Percentiles rank a stretch among this genome's conserved stretches.
These are phyloP conservation scores for Wasmannia auropunctata DNA, from an alignment of 1,140 invertebrate species.

Conservation along the genomic window DNA sequence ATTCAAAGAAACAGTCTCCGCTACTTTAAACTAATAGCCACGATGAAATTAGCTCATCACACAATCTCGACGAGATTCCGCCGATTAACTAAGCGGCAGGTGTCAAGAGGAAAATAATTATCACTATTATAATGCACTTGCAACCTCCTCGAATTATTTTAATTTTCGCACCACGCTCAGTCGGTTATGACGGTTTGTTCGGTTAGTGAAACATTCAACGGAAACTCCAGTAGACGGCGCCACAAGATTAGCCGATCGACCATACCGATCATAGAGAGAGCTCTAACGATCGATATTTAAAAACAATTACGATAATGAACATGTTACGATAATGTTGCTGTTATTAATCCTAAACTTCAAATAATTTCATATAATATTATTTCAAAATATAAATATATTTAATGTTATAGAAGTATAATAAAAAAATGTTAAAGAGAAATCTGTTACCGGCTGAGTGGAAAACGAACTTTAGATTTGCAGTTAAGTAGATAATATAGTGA, in stretches of 20 bases:
- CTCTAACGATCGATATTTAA: not conserved
- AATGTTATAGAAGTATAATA: not conserved
- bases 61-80: constrained; percentile 10
- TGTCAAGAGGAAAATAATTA: constrained; percentile 49
- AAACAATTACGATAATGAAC: too few relatives aligned
- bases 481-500: constrained; percentile 27
- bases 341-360: not conserved
- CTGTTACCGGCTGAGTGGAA: constrained; percentile 50
- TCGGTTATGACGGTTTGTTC: constrained; percentile 35
- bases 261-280: constrained; percentile 60
- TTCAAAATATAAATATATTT: not conserved
- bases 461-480: constrained; percentile 22
- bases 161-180: constrained; percentile 41
- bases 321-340: too few relatives aligned
- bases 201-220: not conserved
- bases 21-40: constrained; percentile 30
- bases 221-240: constrained; percentile 29
- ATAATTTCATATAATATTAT: not conserved
- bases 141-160: not conserved
- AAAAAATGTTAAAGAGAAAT: not conserved
- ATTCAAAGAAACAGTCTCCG: not conserved
- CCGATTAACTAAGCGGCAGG: not conserved
- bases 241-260: constrained; percentile 51
- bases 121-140: not conserved
- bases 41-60: constrained; percentile 45